Conservation (phyloP, 2,888 invertebrate species). For the Drosophila picticornis region DNA sequence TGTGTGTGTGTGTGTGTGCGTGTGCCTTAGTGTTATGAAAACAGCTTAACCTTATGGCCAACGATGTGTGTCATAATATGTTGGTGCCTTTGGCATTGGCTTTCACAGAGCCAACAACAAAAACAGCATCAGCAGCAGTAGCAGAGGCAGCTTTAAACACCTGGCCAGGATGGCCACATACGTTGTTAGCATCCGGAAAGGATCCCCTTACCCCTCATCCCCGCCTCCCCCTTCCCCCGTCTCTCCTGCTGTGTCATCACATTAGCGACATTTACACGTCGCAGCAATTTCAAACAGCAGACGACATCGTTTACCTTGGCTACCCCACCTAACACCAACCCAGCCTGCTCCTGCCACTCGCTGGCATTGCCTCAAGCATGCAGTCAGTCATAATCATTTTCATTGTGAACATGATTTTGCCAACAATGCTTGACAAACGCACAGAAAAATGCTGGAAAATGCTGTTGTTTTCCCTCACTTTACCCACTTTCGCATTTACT, state of each 20-base stretch:
- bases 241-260: constrained; percentile 54
- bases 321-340: constrained; percentile 11
- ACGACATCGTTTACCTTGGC: constrained; percentile 66
- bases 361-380: constrained; percentile 1
- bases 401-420: constrained; percentile 74
- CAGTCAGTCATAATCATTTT: constrained; percentile 78
- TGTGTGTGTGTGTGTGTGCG: constrained; percentile 19
- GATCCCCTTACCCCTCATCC: constrained; percentile 25
- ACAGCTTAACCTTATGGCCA: constrained; percentile 80
- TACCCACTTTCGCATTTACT: not conserved
- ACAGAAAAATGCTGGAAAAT: constrained; percentile 24
- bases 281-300: constrained; percentile 80
- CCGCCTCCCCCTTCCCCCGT: too few species aligned
- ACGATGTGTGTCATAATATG: constrained; percentile 76
- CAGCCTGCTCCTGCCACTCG: not conserved
- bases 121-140: not conserved
- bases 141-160: constrained; percentile 31
- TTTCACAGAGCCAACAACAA: constrained; percentile 68
- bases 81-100: constrained; percentile 71
- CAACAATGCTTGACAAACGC: constrained; percentile 65
- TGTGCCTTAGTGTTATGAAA: constrained; percentile 62
- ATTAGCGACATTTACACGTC: constrained; percentile 79
- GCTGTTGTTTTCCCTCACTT: not conserved
- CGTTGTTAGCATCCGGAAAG: constrained; percentile 30
- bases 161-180: constrained; percentile 53